Evolutionary conservation across 2,113 vertebrate genomes (phyloP).

Genomic region (Irena cyanogastra): DNA sequence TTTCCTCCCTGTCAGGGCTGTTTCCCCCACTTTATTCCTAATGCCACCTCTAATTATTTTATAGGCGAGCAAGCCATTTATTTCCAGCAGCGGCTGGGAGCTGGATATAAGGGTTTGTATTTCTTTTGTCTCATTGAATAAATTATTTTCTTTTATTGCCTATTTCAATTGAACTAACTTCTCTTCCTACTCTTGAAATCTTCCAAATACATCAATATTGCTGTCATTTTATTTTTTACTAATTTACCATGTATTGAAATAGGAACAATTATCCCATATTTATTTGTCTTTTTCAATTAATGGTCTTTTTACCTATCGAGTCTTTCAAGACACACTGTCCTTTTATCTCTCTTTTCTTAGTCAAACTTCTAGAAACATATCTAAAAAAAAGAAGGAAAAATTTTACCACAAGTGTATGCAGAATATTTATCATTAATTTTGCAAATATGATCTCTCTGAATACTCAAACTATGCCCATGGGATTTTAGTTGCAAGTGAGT

Average conservation of each 20-base stretch:
- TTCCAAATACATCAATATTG: background rate
- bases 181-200: background rate
- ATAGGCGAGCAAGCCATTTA: background rate
- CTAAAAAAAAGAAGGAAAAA: background rate
- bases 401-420: accelerated
- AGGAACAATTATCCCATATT: background rate
- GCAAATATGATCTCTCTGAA: background rate
- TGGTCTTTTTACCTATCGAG: background rate
- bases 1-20: background rate
- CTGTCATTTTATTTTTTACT: background rate
- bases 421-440: background rate
- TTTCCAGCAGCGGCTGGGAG: background rate
- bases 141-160: background rate
- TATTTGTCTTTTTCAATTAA: background rate
- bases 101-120: background rate
- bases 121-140: background rate
- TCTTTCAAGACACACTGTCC: accelerated
- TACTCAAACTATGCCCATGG: background rate
- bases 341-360: background rate
- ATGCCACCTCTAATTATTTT: background rate
- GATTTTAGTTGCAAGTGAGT: background rate
- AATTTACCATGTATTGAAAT: background rate
- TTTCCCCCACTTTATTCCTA: background rate
- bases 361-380: background rate
- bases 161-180: background rate